Evolutionary conservation across 2,113 vertebrate species (phyloP), one percentile per base, ranked within the genome.

Genomic region (Cranoglanis bouderius): DNA sequence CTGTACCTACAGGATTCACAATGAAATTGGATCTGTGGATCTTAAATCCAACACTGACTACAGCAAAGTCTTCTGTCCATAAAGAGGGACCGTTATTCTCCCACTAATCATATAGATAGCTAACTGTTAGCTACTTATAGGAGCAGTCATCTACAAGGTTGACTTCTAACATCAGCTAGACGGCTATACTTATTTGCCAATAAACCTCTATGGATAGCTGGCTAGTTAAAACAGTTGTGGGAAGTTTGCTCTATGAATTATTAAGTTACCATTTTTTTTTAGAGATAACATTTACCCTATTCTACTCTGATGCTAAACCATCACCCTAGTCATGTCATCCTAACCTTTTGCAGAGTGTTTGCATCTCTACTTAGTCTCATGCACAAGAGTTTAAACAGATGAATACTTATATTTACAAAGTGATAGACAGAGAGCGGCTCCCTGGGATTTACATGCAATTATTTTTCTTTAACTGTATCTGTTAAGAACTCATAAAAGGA

Each of bases 391-490:
- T 29, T 29, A 5, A 19, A 7, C 38, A 35, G 67, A 72, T 72
- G 2, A 38, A 24, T 75, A 24, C 38, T 24, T 77, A n/a, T 16
- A 61, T 75, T 86, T 77, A 77, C 49, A 43, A 75, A 40, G 72
- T 77, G 14, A 53, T 74, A 40, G 70, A 38, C 13, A 77, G 21
- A 59, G 24, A 1, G 26, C 2, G 0, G 67, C 21, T 35, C 32
- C 12, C n/a, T 81, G 75, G 75, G 75, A 85, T 49, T 85, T 16
- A 1, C 51, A 63, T 21, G 21, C 78, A 82, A 85, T 70, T 85
- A 51, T 72, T 89, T 89, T 19, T 21, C n/a, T 32, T 67, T 70
- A 89, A 81, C 85, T 78, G 70, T 29, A 51, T 86, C 77, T 57
- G 40, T 72, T 82, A 72, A 49, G 38, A 63, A 46, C 59, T 80